Evolutionary conservation across 2,797 vertebrate species (phyloP), one percentile per base, ranked within the genome.

Genomic region (Ptychobarbus kaznakovi): DNA sequence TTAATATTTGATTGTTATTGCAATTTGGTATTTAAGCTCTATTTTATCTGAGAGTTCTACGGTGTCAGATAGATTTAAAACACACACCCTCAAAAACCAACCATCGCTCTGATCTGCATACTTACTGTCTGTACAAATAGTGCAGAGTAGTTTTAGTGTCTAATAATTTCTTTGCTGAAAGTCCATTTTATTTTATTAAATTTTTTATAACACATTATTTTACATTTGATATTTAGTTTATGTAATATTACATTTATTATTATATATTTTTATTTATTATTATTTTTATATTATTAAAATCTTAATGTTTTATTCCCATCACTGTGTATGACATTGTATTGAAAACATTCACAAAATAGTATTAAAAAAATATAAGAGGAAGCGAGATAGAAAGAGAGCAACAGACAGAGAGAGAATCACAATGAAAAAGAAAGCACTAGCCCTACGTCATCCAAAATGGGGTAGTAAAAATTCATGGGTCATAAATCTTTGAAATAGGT

Each of bases 401-500:
- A 66, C 44, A 84, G 65, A 53, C 58, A 76, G 1, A n/a, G 18
- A 40, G 58, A 68, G n/a, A 56, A 38, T 77, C 28, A 81, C 7
- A 72, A 80, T 22, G 58, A 49, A 70, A 58, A 42, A 83, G 74
- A 87, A 78, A 80, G 75, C 56, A 84, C 46, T 63, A 84, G 61
- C 61, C n/a, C 79, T 87, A 78, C 49, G 42, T 83, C 80, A 82
- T 83, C 70, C 49, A 79, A 61, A 73, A 25, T 22, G 58, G 63
- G 78, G 68, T 72, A 56, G 56, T 86, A 86, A 86, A 79, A 87
- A 83, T 38, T 38, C 63, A 80, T 8, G 38, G 80, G 44, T 82
- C 79, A 82, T 90, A 89, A 88, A 89, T 89, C 87, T 85, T 28
- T 81, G 51, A 75, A 77, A 84, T 73, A 77, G 49, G 79, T 65